phyloP scores from a whole-genome alignment of 2,797 vertebrate species.

The Acrossocheilus wenchowensis region DNA sequence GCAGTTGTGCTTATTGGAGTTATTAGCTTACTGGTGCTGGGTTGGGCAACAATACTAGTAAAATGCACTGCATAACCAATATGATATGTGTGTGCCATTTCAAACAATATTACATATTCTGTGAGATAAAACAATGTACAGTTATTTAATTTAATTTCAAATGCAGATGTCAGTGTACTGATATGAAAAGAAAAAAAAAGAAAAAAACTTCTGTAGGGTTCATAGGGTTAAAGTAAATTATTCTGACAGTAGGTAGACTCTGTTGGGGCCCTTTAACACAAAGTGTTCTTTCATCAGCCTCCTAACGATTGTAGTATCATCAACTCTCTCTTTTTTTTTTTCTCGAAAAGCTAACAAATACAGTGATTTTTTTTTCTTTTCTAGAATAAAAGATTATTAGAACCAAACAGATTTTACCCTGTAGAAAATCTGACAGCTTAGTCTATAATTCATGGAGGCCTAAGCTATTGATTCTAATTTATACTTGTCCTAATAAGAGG shows the following conservation, averaged over 20 bases:
- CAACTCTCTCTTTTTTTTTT: background rate
- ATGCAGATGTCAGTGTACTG: background rate
- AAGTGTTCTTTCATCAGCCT: background rate
- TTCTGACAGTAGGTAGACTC: background rate
- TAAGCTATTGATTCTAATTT: background rate
- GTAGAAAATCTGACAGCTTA: background rate
- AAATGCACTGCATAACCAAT: background rate
- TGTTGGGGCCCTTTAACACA: background rate
- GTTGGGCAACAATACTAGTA: background rate
- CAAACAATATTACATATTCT: background rate
- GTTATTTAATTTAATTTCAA: background rate
- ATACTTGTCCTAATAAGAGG: background rate
- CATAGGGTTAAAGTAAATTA: background rate
- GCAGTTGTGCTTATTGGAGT: background rate
- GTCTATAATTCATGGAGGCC: background rate
- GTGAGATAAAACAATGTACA: background rate
- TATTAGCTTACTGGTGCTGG: background rate
- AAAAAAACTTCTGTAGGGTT: background rate
- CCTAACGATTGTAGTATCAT: no score
- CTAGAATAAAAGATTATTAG: background rate
- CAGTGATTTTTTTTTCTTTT: background rate
- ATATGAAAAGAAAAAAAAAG: background rate
- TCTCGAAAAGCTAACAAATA: background rate
- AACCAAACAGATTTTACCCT: background rate
- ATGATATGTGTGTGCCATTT: no score